These are phyloP conservation scores for Chrysaora quinquecirrha DNA, from an alignment of 30 jellyfish, hydroid and myxozoan species.

Conservation along the genomic window DNA sequence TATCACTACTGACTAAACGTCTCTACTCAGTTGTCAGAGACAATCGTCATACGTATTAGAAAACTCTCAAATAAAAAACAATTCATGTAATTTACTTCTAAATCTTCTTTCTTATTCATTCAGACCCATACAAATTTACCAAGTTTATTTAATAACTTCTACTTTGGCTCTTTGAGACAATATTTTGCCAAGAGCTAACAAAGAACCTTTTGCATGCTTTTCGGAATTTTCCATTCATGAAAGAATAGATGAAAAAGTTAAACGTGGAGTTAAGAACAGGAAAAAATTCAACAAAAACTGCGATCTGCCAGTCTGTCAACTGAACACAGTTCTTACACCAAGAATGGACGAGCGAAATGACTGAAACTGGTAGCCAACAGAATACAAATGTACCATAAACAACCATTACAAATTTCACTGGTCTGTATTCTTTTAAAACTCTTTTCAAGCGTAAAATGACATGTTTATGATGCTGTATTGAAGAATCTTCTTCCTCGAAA, in stretches of 20 bases:
- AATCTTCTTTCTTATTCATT: no score
- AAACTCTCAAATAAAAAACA: no score
- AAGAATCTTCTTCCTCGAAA: not conserved
- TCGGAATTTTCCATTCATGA: constrained; percentile 76
- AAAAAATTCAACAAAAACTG: constrained; percentile 68
- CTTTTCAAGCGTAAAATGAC: constrained; percentile 33
- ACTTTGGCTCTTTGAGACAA: no score
- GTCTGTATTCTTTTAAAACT: constrained; percentile 63
- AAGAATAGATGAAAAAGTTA: constrained; percentile 87
- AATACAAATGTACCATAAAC: constrained; percentile 87
- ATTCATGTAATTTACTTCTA: no score
- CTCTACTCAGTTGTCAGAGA: no score
- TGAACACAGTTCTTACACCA: constrained; percentile 60
- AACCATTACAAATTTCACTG: constrained; percentile 75
- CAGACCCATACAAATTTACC: no score
- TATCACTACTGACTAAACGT: no score
- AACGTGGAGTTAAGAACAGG: constrained; percentile 79
- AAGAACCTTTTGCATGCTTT: constrained; percentile 49
- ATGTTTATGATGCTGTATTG: constrained; percentile 37
- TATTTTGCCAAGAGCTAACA: not conserved
- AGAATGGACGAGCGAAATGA: constrained; percentile 51
- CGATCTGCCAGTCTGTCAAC: constrained; percentile 57
- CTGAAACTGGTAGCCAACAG: constrained; percentile 87
- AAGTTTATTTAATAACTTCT: no score
- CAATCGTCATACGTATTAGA: no score